Conservation (phyloP, 92 coral and sea anemone species). For the Epizoanthus scotinus region DNA sequence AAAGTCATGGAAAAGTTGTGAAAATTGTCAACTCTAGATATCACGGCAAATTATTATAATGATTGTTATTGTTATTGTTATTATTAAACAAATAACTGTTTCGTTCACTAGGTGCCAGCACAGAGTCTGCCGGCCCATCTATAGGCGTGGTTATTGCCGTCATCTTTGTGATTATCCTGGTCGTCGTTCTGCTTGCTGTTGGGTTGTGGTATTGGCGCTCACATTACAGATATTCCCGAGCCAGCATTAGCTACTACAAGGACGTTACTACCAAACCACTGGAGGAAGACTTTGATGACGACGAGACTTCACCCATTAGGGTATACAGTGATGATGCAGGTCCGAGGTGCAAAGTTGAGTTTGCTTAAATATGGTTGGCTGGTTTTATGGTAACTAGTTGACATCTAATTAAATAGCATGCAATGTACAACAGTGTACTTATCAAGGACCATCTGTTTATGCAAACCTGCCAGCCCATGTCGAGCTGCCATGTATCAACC, state of each 20-base stretch:
- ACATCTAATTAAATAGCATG: too few relatives aligned
- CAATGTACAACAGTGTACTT: too few relatives aligned
- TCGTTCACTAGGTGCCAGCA: background rate
- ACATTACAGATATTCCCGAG: conserved; percentile 9
- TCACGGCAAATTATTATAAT: too few relatives aligned
- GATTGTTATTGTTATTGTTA: too few relatives aligned
- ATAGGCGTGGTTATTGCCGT: background rate
- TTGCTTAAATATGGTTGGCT: conserved; percentile 9
- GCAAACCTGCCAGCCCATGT: too few relatives aligned
- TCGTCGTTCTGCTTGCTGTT: background rate
- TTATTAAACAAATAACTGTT: background rate
- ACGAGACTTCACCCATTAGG: background rate
- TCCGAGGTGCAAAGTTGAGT: conserved; percentile 25
- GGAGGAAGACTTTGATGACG: conserved; percentile 24
- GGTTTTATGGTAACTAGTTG: background rate
- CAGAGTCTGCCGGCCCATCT: background rate
- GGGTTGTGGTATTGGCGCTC: conserved; percentile 40
- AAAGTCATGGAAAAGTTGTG: too few relatives aligned
- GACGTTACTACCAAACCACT: conserved; percentile 23
- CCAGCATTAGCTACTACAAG: conserved; percentile 41
- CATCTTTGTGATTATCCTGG: background rate
- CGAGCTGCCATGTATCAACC: too few relatives aligned
- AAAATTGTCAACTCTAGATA: too few relatives aligned
- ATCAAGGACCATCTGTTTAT: too few relatives aligned
- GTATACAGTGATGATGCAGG: conserved; percentile 14